Base-by-base conservation (phyloP, 2,888 invertebrate genomes). In the Himalopsyche tibetana region DNA sequence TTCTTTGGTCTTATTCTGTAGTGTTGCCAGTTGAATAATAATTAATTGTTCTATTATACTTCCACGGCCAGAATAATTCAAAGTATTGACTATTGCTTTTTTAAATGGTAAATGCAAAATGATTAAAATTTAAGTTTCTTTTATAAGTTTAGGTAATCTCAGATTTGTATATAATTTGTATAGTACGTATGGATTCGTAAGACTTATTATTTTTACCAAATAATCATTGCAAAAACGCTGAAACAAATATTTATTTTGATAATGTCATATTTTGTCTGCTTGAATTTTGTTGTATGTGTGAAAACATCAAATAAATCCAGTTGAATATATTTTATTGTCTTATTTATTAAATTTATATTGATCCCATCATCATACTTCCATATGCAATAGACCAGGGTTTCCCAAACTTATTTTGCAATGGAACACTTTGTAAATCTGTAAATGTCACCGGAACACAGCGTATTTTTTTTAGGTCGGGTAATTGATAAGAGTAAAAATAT, bases 91-190 rank as follows among this genome's bases (percentile, higher is more conserved):
- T n/a, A 36, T 19, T 36, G 74, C 74, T 74, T 36, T 74, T 74
- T n/a, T 28, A 80, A 80, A 80, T 80, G 80, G 80, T 74, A 45
- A 42, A 80, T 6, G 80, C 17, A 45, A 80, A 80, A 45, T 45
- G 45, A 45, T 74, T 80, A 28, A 80, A 42, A 45, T 42, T 45
- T 42, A 80, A 42, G 42, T 42, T 45, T 80, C 17, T 80, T 80
- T 80, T 45, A 51, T 42, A 45, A 12, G 19, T 80, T 80, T 80
- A 45, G 45, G 19, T 55, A 42, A 45, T 82, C 82, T 82, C 82
- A 82, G 82, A 82, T 82, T 82, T 82, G 82, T 82, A 55, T 55
- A 82, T 55, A 82, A 36, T 82, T 80, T 45, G 45, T 80, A 80
- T 80, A 80, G 28, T 19, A 45, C 42, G 6, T 51, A 80, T 80